A percentile compares a stretch with the other conserved stretches of the same genome.
Conservation (phyloP, 2,113 vertebrate species). For the Nannobrachium achirus region DNA sequence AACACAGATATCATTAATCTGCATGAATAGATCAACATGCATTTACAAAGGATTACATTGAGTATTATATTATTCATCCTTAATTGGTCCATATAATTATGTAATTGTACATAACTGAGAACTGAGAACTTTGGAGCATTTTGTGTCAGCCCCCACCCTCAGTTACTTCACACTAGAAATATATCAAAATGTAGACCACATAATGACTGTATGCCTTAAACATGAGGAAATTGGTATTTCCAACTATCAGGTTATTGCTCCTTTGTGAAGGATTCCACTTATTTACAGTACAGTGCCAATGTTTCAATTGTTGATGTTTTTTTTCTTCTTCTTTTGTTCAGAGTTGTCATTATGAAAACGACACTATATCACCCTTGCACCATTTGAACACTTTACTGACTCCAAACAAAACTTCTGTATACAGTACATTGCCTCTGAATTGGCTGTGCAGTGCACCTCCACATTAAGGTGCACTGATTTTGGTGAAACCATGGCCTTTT, state of each 20-base stretch:
- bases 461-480: too few species aligned
- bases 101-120: conserved; percentile 47
- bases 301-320: conserved; percentile 18
- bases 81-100: neutral
- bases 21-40: conserved; percentile 17
- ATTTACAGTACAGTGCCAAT: conserved; percentile 32
- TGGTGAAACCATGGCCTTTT: too few species aligned
- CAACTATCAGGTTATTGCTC: conserved; percentile 55
- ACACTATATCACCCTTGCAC: conserved; percentile 28
- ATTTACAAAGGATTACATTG: conserved; percentile 9
- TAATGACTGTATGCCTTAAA: conserved; percentile 67
- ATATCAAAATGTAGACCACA: conserved; percentile 31
- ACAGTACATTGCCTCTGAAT: conserved; percentile 1
- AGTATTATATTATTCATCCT: conserved; percentile 4
- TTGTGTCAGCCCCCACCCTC: conserved; percentile 20
- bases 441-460: too few species aligned
- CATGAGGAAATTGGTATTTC: conserved; percentile 49
- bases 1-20: neutral
- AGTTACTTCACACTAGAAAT: conserved; percentile 19
- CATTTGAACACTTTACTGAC: neutral
- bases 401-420: conserved; percentile 25
- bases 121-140: conserved; percentile 9
- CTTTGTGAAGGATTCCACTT: conserved; percentile 39
- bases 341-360: conserved; percentile 7
- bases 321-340: neutral